phyloP scores from a whole-genome alignment of 2,113 vertebrate genomes.

The Okapia johnstoni region DNA sequence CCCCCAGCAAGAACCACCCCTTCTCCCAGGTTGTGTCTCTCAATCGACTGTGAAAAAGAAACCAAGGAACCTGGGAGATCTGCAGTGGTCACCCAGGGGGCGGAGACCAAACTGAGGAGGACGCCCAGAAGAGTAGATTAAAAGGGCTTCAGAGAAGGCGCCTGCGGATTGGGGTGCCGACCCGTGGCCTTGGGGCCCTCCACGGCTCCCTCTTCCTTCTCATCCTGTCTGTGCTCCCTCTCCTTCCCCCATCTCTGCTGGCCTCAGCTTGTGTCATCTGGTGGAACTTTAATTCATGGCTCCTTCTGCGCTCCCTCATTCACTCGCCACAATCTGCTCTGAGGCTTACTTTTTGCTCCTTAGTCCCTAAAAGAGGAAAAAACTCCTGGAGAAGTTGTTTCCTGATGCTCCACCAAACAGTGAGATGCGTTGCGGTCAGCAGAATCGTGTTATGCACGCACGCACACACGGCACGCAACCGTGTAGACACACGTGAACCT shows the following conservation, averaged over 20 bases:
- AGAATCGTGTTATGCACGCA: neutral
- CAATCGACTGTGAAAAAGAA: constrained; percentile 31
- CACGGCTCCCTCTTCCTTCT: constrained; percentile 46
- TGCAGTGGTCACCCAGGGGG: neutral
- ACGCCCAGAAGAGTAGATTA: neutral
- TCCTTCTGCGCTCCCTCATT: neutral
- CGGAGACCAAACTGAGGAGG: neutral
- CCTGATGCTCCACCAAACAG: neutral
- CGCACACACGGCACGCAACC: neutral
- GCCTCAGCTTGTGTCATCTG: constrained; percentile 3
- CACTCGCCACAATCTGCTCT: constrained; percentile 32
- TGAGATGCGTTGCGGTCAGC: neutral
- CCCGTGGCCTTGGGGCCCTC: constrained; percentile 50
- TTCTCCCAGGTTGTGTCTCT: neutral
- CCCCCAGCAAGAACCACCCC: neutral
- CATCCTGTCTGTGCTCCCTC: constrained; percentile 51
- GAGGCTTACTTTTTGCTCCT: neutral
- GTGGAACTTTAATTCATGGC: neutral
- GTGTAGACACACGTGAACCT: neutral
- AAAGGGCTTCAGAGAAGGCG: constrained; percentile 51
- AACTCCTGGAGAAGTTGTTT: neutral
- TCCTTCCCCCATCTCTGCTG: constrained; percentile 55
- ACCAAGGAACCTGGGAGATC: neutral
- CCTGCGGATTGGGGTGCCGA: constrained; percentile 23
- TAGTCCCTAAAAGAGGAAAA: neutral